phyloP scores from a whole-genome alignment of 2,113 vertebrate species.

The Eretmochelys imbricata region DNA sequence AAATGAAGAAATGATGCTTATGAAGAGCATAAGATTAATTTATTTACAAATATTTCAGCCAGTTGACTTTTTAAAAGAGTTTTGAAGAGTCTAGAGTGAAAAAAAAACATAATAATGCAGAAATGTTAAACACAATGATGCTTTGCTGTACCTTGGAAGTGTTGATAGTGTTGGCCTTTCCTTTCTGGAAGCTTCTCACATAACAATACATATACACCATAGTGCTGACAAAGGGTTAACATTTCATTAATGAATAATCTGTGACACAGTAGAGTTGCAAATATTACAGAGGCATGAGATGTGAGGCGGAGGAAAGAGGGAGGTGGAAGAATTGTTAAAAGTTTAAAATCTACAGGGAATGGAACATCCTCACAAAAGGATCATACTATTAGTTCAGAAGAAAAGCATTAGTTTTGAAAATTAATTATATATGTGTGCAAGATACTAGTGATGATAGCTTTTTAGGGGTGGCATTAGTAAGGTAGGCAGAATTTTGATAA shows the following conservation, averaged over 20 bases:
- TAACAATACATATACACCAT: conserved; percentile 40
- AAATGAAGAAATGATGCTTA: conserved; percentile 60
- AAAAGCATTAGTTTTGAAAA: conserved; percentile 60
- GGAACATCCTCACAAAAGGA: conserved; percentile 2
- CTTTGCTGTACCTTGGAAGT: background rate
- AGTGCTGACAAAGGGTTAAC: conserved; percentile 46
- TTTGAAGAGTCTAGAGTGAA: conserved; percentile 14
- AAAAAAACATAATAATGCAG: background rate
- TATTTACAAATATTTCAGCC: conserved; percentile 64
- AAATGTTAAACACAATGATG: conserved; percentile 10
- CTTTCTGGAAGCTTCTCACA: conserved; percentile 57
- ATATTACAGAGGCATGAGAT: conserved; percentile 25
- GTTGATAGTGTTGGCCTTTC: conserved; percentile 62
- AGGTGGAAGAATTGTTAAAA: conserved; percentile 46
- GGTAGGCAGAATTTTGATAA: conserved; percentile 20
- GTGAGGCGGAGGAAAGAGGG: background rate
- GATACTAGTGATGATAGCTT: background rate
- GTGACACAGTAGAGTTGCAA: conserved; percentile 29
- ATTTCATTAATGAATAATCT: conserved; percentile 58
- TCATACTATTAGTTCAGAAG: conserved; percentile 44
- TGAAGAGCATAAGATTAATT: conserved; percentile 50
- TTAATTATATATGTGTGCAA: conserved; percentile 37
- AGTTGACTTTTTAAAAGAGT: conserved; percentile 2
- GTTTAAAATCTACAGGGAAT: conserved; percentile 17
- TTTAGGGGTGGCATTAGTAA: conserved; percentile 17